A percentile compares a stretch with the other conserved stretches of the same genome.
These are phyloP conservation scores for Rhingia rostrata DNA, from an alignment of 2,888 invertebrate genomes.

Conservation along the genomic window DNA sequence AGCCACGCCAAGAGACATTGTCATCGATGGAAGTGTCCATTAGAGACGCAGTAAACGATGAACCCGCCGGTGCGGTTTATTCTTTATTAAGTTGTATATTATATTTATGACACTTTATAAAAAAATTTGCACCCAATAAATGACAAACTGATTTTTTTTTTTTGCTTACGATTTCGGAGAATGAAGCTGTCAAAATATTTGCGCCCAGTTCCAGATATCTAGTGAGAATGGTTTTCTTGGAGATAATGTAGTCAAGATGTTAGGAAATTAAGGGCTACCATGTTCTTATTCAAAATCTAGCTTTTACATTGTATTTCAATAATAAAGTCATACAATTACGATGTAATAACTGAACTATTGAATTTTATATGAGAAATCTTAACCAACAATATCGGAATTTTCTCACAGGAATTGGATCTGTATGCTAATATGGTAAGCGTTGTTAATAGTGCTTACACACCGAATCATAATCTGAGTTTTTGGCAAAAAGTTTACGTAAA, in stretches of 20 bases:
- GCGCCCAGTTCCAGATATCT: constrained; percentile 6
- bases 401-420: too few relatives aligned
- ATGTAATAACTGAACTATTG: too few relatives aligned
- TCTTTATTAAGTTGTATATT: constrained; percentile 9
- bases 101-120: not conserved
- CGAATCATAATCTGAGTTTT: too few relatives aligned
- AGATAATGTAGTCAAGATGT: not conserved
- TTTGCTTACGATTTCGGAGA: constrained; percentile 8
- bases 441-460: too few relatives aligned
- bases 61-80: not conserved
- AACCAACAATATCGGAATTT: too few relatives aligned
- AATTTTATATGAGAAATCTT: too few relatives aligned
- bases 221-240: not conserved
- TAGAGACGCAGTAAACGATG: not conserved
- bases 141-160: constrained; percentile 10
- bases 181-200: constrained; percentile 14
- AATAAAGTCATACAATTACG: too few relatives aligned
- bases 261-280: too few relatives aligned
- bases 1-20: constrained; percentile 79
- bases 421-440: too few relatives aligned
- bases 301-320: too few relatives aligned
- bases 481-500: too few relatives aligned
- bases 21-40: constrained; percentile 57
- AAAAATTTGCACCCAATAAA: not conserved
- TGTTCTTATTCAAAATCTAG: too few relatives aligned